Conservation (phyloP, 1,140 invertebrate genomes). For the Mylabris phalerata region DNA sequence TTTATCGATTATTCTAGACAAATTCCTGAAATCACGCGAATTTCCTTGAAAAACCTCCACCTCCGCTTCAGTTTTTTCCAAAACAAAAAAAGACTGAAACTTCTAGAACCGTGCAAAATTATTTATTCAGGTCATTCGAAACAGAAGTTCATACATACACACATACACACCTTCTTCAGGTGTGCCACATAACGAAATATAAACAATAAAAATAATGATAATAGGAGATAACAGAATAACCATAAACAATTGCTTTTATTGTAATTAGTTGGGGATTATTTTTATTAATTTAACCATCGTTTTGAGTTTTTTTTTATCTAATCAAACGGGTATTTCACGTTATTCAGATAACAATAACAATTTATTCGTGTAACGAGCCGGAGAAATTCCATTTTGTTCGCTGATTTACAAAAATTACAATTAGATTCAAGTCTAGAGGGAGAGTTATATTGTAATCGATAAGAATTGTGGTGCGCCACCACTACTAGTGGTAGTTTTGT, state of each 20-base stretch:
- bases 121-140: slow-evolving; percentile 17
- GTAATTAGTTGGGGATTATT: too few relatives aligned
- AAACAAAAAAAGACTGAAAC: background rate
- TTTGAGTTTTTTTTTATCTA: background rate
- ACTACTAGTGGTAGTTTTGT: too few relatives aligned
- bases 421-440: too few relatives aligned
- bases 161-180: slow-evolving; percentile 24
- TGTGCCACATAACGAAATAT: slow-evolving; percentile 27
- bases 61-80: background rate
- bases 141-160: background rate
- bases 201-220: slow-evolving; percentile 20
- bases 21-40: background rate
- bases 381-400: too few relatives aligned
- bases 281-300: too few relatives aligned
- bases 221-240: background rate
- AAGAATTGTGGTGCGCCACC: too few relatives aligned
- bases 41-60: background rate
- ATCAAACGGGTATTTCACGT: background rate
- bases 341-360: too few relatives aligned
- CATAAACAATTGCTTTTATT: too few relatives aligned
- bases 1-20: background rate
- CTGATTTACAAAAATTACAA: too few relatives aligned
- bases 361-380: too few relatives aligned
- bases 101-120: background rate
- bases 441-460: too few relatives aligned